Evolutionary conservation across 1,140 invertebrate species (phyloP).

Genomic region (Trichonephila clavata): DNA sequence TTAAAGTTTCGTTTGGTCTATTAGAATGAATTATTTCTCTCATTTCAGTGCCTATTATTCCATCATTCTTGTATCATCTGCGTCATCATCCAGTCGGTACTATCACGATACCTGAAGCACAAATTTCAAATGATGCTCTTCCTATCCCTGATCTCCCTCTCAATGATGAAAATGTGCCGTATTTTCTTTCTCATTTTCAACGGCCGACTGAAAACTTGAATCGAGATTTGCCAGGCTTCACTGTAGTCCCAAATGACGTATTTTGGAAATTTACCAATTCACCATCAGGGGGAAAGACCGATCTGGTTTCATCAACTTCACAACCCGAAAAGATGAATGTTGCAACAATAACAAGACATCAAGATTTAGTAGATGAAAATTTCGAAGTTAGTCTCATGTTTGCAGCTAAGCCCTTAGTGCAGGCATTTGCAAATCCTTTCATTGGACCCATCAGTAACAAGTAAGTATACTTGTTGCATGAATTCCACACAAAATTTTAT

Average conservation of each 20-base stretch:
- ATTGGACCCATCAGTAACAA: conserved; percentile 98
- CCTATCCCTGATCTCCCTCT: conserved; percentile 28
- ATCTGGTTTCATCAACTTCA: not conserved
- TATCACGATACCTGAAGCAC: conserved; percentile 5
- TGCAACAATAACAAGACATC: conserved; percentile 84
- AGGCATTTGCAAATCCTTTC: conserved; percentile 97
- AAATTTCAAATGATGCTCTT: not conserved
- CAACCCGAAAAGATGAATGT: not conserved
- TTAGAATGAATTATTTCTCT: no score
- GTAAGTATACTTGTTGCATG: conserved; percentile 83
- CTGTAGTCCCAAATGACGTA: conserved; percentile 58
- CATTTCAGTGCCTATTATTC: conserved; percentile 70
- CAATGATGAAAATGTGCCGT: conserved; percentile 48
- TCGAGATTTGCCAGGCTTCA: conserved; percentile 46
- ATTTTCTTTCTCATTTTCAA: conserved; percentile 42
- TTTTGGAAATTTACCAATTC: conserved; percentile 62
- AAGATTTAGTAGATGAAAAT: conserved; percentile 95
- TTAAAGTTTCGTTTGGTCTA: no score
- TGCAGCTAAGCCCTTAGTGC: conserved; percentile 98
- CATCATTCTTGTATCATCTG: conserved; percentile 70
- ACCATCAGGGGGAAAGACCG: conserved; percentile 36
- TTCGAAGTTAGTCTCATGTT: conserved; percentile 98
- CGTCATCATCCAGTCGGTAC: conserved; percentile 49
- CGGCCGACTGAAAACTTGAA: not conserved
- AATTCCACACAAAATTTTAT: not conserved